These are phyloP conservation scores for Parnassius apollo DNA, from an alignment of 2,888 invertebrate genomes.

Conservation along the genomic window DNA sequence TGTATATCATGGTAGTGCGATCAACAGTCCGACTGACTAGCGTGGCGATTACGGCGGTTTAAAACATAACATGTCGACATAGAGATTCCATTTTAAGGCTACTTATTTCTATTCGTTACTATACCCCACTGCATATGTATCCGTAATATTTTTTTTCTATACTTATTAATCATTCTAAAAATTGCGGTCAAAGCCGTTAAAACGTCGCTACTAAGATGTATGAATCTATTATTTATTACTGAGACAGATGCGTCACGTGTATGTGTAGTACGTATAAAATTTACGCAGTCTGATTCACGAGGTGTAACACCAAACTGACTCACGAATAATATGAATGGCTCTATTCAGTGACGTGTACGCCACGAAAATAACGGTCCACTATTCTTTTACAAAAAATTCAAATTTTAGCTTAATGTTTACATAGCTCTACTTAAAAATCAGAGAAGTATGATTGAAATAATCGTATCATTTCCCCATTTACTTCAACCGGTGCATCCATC, in stretches of 20 bases:
- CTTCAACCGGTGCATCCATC: slow-evolving; percentile 14
- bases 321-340: slow-evolving; percentile 5
- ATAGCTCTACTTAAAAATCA: background rate
- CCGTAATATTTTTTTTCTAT: no score
- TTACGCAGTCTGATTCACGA: slow-evolving; percentile 19
- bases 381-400: background rate
- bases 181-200: no score
- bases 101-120: no score
- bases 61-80: no score
- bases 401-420: no score
- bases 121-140: no score
- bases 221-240: slow-evolving; percentile 9
- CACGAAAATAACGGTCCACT: slow-evolving; percentile 1
- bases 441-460: background rate
- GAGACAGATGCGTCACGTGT: slow-evolving; percentile 13
- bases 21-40: no score
- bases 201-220: no score
- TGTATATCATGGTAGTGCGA: no score
- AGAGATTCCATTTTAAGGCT: no score
- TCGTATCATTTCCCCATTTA: slow-evolving; percentile 11
- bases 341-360: slow-evolving; percentile 2
- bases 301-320: slow-evolving; percentile 5
- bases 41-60: no score
- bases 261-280: slow-evolving; percentile 13
- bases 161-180: no score